Percentiles rank a stretch among this genome's conserved stretches.
Conservation (phyloP, 2,797 vertebrate genomes). For the Sciurus vulgaris region DNA sequence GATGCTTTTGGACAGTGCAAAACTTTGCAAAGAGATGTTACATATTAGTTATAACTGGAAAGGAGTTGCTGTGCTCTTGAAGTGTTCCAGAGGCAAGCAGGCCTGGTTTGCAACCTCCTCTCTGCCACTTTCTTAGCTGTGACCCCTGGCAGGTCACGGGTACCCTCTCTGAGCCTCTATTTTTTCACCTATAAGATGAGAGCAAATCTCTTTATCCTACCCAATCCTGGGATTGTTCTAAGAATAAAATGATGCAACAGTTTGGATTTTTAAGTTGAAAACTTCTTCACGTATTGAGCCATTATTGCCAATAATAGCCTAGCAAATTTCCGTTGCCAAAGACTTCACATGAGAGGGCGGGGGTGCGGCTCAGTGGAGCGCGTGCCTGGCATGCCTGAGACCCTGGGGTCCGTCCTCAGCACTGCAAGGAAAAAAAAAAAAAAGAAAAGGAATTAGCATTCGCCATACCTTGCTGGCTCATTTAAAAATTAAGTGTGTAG, state of each 20-base stretch:
- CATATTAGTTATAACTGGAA: not conserved
- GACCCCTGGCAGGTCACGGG: not conserved
- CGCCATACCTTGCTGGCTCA: not conserved
- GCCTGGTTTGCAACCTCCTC: not conserved
- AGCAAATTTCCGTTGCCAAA: slow-evolving; percentile 1
- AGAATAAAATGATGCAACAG: not conserved
- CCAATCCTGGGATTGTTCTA: not conserved
- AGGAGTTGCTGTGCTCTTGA: too few species aligned
- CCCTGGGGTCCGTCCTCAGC: not conserved
- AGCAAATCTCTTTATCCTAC: not conserved
- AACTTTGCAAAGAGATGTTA: slow-evolving; percentile 18
- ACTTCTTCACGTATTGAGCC: not conserved
- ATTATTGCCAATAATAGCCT: not conserved
- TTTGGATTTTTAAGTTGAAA: not conserved
- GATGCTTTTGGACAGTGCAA: not conserved
- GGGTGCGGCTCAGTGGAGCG: too few species aligned
- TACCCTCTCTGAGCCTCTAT: not conserved
- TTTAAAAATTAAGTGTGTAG: slow-evolving; percentile 35
- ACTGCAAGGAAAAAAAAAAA: too few species aligned
- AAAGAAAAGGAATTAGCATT: not conserved
- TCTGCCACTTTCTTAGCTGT: not conserved
- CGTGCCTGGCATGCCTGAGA: too few species aligned
- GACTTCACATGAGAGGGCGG: not conserved
- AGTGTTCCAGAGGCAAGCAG: not conserved
- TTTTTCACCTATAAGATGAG: not conserved